Base-by-base conservation (phyloP, 2,888 invertebrate genomes). In the Actias luna region DNA sequence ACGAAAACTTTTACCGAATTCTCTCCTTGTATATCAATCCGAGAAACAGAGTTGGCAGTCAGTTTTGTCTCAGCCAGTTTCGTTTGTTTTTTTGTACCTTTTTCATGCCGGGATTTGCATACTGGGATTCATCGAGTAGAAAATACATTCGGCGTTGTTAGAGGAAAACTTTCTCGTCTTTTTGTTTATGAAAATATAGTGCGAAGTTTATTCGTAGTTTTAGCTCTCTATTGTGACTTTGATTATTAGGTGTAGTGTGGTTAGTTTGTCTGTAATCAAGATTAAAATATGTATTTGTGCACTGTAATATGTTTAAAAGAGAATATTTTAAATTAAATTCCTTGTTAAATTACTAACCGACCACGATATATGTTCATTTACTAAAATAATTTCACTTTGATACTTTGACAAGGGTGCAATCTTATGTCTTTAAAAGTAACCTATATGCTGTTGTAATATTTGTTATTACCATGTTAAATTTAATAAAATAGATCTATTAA, bases 31-130 rank as follows among this genome's bases (percentile, higher is more conserved):
- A 55, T 29, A 29, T 55, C 55, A 55, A 55, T 55, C 29, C 29
- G 55, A 16, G 29, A 29, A 55, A 55, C 55, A 29, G 29, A 55
- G 29, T 55, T 29, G 55, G 29, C 29, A 55, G 55, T n/a, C 55
- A 55, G 29, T 55, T 55, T 55, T 55, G 55, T 55, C 27, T 55
- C 29, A n/a, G 55, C 29, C 55, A 55, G 29, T 55, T 29, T 55
- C 55, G 29, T 29, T 55, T n/a, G n/a, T n/a, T n/a, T n/a, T 55
- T 29, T 7, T 55, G 29, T 55, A 55, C n/a, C n/a, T 55, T 55
- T 55, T 29, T 27, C n/a, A 55, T 55, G 5, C 29, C n/a, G 16
- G 29, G 27, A 55, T 55, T 55, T 55, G 55, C 55, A 55, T 29
- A 29, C 29, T 55, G 29, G n/a, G 29, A 29, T 55, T 29, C n/a